Conservation (phyloP, 2,888 invertebrate species). For the Deladenus siricidicola region DNA sequence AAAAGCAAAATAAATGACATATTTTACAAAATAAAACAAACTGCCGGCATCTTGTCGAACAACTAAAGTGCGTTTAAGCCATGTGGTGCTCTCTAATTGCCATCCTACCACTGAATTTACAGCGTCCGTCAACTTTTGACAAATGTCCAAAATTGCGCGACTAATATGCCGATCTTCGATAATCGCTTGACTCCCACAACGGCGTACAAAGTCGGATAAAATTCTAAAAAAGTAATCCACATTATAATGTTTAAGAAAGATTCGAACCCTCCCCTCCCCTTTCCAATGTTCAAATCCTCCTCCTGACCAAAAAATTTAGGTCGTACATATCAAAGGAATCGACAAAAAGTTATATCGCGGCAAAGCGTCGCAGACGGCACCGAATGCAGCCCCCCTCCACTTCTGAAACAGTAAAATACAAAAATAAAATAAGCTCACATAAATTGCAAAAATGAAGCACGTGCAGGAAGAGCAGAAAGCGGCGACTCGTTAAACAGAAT, state of each 20-base stretch:
- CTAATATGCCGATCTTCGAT: conserved; percentile 64
- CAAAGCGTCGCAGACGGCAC: no score
- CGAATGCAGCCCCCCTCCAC: no score
- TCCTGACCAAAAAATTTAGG: no score
- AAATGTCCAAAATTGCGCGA: conserved; percentile 56
- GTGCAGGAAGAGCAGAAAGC: conserved; percentile 60
- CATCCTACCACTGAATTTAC: conserved; percentile 77
- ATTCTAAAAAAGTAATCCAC: conserved; percentile 60
- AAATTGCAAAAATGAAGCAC: conserved; percentile 71
- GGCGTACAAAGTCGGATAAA: conserved; percentile 73
- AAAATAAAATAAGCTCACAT: conserved; percentile 57
- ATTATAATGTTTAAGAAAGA: no score
- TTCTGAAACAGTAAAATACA: neutral
- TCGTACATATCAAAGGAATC: neutral
- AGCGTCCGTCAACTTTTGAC: conserved; percentile 66
- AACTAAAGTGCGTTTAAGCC: conserved; percentile 60
- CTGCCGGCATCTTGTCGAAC: conserved; percentile 45
- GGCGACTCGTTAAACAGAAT: conserved; percentile 65
- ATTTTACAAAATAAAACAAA: no score
- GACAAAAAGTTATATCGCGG: neutral
- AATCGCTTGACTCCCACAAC: conserved; percentile 55
- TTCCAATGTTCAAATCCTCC: no score
- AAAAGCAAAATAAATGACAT: no score
- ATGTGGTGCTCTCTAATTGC: conserved; percentile 80
- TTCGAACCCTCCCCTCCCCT: no score